Evolutionary conservation across 1,140 invertebrate genomes (phyloP).

Genomic region (Brachionus sp.): DNA sequence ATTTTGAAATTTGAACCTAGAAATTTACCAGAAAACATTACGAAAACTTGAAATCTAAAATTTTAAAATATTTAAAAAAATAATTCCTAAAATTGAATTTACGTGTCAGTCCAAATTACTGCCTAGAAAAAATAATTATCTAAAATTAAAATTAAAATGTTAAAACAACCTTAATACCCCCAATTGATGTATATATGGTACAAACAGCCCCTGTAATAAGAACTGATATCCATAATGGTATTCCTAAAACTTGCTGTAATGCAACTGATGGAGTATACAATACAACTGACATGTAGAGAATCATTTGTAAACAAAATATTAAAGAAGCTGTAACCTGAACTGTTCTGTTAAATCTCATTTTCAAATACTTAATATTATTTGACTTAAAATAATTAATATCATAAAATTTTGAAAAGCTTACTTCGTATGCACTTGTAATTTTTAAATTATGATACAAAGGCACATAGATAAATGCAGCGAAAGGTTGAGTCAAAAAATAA

Average conservation of each 20-base stretch:
- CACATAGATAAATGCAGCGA: constrained; percentile 51
- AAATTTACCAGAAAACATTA: constrained; percentile 72
- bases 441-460: constrained; percentile 56
- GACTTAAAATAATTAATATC: not conserved
- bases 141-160: not conserved
- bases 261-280: constrained; percentile 88
- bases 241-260: constrained; percentile 68
- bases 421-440: constrained; percentile 55
- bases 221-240: constrained; percentile 44
- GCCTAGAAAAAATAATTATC: not conserved
- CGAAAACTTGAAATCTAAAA: constrained; percentile 72
- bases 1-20: not conserved
- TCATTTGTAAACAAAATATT: constrained; percentile 40
- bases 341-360: constrained; percentile 15
- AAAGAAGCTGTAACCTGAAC: constrained; percentile 8
- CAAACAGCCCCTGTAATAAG: constrained; percentile 24
- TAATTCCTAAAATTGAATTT: not conserved
- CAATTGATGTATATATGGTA: constrained; percentile 28
- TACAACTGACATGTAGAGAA: constrained; percentile 85
- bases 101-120: constrained; percentile 65
- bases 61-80: not conserved
- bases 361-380: constrained; percentile 19
- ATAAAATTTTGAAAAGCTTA: not conserved
- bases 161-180: not conserved
- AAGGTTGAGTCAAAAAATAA: constrained; percentile 50